Evolutionary conservation across 1,140 invertebrate species (phyloP), one percentile per base, ranked within the genome.

Genomic region (Atta texana): DNA sequence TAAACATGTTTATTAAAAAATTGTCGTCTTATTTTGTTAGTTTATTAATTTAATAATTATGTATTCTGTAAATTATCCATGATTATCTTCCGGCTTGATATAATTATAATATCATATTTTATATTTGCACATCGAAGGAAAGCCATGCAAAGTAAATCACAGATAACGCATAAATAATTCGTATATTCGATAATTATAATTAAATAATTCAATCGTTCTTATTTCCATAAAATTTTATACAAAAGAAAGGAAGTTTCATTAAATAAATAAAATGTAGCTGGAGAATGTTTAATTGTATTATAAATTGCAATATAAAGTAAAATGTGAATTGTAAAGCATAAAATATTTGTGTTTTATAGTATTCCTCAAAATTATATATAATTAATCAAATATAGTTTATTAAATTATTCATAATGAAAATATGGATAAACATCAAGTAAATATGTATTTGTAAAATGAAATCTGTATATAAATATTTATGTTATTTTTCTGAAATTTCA

Each of bases 161-260:
- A 63, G 28, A 61, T 74, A 74, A 74, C 49, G 5, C 68, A 74
- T 7, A 74, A 31, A 2, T 63, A 61, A 84, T 63, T 74, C n/a
- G 53, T 61, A n/a, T n/a, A n/a, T n/a, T n/a, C n/a, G 80, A 74
- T 81, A 81, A 69, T 63, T 64, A 39, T 84, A 75, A 74, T 64
- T 82, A 63, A 74, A 71, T 82, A 24, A 78, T 86, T 80, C 34
- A 64, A 88, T 85, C 21, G 59, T 89, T 69, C 78, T 87, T 31
- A 87, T 90, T 90, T 88, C 61, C 61, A 85, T 59, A 77, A 90
- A 90, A 88, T 90, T 90, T 90, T 90, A 86, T 90, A 90, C 86
- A 90, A 57, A 82, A 12, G 68, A 39, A 75, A 21, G 21, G 24
- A 84, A 68, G 6, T 18, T 16, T 87, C 44, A 87, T 16, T 78